phyloP scores from a whole-genome alignment of 2,888 invertebrate species.

The Plagodis pulveraria region DNA sequence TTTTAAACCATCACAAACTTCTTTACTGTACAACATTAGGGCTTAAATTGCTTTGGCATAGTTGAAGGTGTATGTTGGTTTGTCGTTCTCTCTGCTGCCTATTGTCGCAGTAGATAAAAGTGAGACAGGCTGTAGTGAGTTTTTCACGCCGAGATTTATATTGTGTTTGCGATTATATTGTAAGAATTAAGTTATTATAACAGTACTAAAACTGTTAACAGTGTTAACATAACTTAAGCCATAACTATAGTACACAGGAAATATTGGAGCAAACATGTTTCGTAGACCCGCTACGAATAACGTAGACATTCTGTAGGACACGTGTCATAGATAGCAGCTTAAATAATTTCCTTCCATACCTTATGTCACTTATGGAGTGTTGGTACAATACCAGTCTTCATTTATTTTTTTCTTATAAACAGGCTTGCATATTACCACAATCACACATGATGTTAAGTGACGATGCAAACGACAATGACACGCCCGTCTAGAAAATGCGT shows the following conservation, averaged over 20 bases:
- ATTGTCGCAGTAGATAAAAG: constrained; percentile 73
- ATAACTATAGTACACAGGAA: not conserved
- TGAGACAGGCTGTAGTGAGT: constrained; percentile 59
- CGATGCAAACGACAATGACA: too few relatives aligned
- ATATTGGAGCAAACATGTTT: not conserved
- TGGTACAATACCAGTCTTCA: not conserved
- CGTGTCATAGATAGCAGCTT: not conserved
- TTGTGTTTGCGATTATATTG: constrained; percentile 44
- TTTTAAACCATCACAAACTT: constrained; percentile 42
- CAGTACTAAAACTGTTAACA: not conserved
- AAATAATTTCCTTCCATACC: too few relatives aligned
- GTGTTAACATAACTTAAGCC: too few relatives aligned
- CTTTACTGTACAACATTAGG: constrained; percentile 46
- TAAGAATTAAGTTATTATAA: constrained; percentile 29
- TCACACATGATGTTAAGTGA: too few relatives aligned
- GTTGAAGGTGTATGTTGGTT: constrained; percentile 39
- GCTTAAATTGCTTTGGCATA: constrained; percentile 45
- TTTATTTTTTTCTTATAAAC: not conserved
- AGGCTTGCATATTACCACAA: too few relatives aligned
- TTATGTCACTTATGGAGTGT: too few relatives aligned
- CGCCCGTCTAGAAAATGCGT: too few relatives aligned
- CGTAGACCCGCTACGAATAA: constrained; percentile 30
- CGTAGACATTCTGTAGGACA: constrained; percentile 31
- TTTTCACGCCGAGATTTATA: constrained; percentile 61
- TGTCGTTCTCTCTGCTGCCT: constrained; percentile 54